Evolutionary conservation across 2,113 vertebrate species (phyloP).

Genomic region (Lasiurus borealis): DNA sequence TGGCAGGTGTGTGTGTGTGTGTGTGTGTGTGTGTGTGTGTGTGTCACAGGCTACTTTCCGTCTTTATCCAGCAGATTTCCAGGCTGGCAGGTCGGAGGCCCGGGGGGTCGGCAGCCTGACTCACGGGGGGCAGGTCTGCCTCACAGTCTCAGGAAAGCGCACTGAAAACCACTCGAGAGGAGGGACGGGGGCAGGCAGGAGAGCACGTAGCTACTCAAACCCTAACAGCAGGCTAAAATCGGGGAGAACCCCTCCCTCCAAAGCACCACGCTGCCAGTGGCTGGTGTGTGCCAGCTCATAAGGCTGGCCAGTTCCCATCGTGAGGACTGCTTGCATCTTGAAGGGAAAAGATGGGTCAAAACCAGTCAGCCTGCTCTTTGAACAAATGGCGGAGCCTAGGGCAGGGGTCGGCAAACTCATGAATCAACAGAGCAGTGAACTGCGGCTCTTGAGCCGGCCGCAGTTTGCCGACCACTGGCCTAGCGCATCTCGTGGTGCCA

Average conservation of each 20-base stretch:
- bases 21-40: too few species aligned
- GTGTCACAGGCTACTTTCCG: not conserved
- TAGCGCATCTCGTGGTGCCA: not conserved
- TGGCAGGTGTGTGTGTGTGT: not conserved
- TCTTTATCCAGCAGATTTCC: constrained; percentile 46
- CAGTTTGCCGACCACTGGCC: not conserved
- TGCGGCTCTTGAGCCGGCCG: too few species aligned
- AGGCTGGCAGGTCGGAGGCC: not conserved
- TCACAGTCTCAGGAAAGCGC: not conserved
- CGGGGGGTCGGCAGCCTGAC: constrained; percentile 53
- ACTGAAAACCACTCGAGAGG: constrained; percentile 4
- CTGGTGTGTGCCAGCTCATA: not conserved
- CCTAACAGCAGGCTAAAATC: not conserved
- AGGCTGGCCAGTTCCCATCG: not conserved
- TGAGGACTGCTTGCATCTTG: not conserved
- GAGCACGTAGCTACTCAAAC: not conserved
- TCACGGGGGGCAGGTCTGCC: constrained; percentile 63
- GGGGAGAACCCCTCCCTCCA: too few species aligned
- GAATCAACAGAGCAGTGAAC: too few species aligned
- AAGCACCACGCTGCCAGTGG: not conserved
- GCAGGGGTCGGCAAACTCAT: too few species aligned
- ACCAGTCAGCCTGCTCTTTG: not conserved
- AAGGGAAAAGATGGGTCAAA: not conserved
- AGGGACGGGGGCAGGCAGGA: not conserved
- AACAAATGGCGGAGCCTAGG: constrained; percentile 41